phyloP scores from a whole-genome alignment of 64 coral and sea anemone species.

The Catalaphyllia jardinei region DNA sequence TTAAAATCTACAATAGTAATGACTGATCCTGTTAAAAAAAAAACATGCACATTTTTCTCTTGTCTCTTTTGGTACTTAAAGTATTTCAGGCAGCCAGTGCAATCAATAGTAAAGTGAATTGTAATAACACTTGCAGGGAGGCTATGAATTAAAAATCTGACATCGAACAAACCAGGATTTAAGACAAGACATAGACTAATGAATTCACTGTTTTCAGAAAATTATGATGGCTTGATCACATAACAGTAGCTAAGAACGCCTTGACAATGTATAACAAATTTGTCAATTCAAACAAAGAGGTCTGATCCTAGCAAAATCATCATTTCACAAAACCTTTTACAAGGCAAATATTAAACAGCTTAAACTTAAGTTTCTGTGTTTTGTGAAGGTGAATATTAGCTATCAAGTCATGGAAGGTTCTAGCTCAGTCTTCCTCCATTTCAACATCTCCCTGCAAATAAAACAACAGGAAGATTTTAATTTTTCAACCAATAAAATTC shows the following conservation, averaged over 20 bases:
- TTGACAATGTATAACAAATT: not conserved
- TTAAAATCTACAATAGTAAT: too few relatives aligned
- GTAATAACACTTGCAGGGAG: too few relatives aligned
- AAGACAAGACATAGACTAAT: not conserved
- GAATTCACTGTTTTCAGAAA: not conserved
- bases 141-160: too few relatives aligned
- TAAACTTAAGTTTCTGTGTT: not conserved
- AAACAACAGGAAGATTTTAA: not conserved
- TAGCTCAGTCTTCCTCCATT: conserved; percentile 18
- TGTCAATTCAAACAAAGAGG: not conserved
- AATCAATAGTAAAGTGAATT: too few relatives aligned
- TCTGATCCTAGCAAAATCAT: not conserved
- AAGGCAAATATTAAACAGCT: not conserved
- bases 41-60: too few relatives aligned
- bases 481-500: not conserved
- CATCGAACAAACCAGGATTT: too few relatives aligned
- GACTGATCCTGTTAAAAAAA: too few relatives aligned
- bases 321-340: not conserved
- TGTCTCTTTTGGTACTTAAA: too few relatives aligned
- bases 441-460: conserved; percentile 32
- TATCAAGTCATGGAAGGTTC: not conserved
- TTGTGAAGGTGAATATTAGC: not conserved
- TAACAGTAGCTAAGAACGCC: not conserved
- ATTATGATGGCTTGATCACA: not conserved
- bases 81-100: too few relatives aligned